phyloP scores from a whole-genome alignment of 2,888 invertebrate genomes.

The Dryadula phaetusa region DNA sequence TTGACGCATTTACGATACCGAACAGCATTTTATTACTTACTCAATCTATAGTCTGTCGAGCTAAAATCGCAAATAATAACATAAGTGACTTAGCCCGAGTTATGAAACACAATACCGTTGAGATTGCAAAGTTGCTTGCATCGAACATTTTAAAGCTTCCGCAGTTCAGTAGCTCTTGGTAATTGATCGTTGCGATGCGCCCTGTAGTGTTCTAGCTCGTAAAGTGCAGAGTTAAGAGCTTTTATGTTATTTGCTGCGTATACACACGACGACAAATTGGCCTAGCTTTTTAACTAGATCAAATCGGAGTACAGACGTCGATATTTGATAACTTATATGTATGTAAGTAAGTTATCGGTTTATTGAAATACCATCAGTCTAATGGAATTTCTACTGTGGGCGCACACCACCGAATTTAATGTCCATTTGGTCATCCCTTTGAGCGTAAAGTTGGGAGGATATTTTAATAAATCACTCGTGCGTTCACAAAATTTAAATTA shows the following conservation, averaged over 20 bases:
- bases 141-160: conserved; percentile 65
- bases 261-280: conserved; percentile 45
- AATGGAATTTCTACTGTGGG: conserved; percentile 23
- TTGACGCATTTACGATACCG: not conserved
- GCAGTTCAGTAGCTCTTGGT: conserved; percentile 36
- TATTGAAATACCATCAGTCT: conserved; percentile 22
- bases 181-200: conserved; percentile 40
- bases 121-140: conserved; percentile 44
- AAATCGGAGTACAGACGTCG: conserved; percentile 32
- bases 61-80: conserved; percentile 32
- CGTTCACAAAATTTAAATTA: not conserved
- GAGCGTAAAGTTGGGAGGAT: not conserved
- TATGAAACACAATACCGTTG: conserved; percentile 40
- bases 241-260: conserved; percentile 34
- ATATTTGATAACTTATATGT: conserved; percentile 21
- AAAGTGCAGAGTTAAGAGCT: conserved; percentile 25
- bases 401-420: conserved; percentile 3
- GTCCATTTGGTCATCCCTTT: not conserved
- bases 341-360: conserved; percentile 24
- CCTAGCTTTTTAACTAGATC: conserved; percentile 45
- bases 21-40: not conserved
- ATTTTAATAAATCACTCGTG: conserved; percentile 2
- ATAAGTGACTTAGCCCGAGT: conserved; percentile 39
- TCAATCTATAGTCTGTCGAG: not conserved
- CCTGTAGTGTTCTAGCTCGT: conserved; percentile 5